phyloP scores from a whole-genome alignment of 2,888 invertebrate genomes.

The Mactromeris polynyma region DNA sequence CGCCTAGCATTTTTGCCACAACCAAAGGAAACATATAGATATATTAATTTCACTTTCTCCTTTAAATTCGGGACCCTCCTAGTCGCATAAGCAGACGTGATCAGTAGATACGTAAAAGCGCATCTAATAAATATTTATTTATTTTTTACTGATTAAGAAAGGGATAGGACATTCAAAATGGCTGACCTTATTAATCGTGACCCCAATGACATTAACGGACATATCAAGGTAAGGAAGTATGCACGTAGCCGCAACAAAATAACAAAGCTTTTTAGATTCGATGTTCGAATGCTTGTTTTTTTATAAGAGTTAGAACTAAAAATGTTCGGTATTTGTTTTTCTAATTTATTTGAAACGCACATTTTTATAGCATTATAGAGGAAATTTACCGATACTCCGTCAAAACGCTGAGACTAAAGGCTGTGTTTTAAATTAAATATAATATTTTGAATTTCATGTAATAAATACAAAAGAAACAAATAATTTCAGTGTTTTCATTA shows the following conservation, averaged over 20 bases:
- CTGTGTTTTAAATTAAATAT: no score
- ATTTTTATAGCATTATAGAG: no score
- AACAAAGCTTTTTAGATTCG: neutral
- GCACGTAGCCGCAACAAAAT: neutral
- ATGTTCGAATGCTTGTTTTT: neutral
- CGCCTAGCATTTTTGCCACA: neutral
- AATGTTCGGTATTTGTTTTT: no score
- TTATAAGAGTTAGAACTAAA: no score
- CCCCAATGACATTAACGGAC: slow-evolving; percentile 51
- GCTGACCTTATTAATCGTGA: slow-evolving; percentile 49
- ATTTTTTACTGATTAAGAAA: neutral
- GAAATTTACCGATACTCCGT: no score
- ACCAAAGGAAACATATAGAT: neutral
- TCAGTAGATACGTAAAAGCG: neutral
- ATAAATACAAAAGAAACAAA: no score
- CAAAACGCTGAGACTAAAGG: no score
- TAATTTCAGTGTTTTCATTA: no score
- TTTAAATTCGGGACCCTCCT: neutral
- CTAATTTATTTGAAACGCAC: no score
- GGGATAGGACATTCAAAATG: neutral
- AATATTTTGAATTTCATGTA: no score
- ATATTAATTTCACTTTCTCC: neutral
- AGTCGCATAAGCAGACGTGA: neutral
- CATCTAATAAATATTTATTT: neutral
- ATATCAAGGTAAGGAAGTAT: slow-evolving; percentile 42